These are phyloP conservation scores for Phaetusa simplex DNA, from an alignment of 2,113 vertebrate genomes.

Conservation along the genomic window DNA sequence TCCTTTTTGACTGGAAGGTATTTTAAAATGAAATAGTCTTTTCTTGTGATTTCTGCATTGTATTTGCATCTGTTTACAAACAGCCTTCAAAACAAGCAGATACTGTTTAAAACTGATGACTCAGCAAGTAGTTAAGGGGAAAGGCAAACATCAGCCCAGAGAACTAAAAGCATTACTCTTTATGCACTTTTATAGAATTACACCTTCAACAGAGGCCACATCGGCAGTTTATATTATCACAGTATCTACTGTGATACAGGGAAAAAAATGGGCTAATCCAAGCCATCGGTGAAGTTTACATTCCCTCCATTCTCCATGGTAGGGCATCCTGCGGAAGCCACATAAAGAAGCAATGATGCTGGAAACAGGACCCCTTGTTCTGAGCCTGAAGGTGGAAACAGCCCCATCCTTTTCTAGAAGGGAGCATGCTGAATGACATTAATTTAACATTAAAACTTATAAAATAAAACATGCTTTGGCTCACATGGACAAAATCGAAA, in stretches of 20 bases:
- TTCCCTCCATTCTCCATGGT: not conserved
- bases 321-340: not conserved
- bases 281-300: not conserved
- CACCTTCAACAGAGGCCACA: not conserved
- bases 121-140: not conserved
- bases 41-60: not conserved
- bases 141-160: not conserved
- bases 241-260: not conserved
- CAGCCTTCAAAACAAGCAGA: not conserved
- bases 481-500: not conserved
- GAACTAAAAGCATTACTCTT: not conserved
- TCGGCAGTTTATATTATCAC: not conserved
- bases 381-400: not conserved
- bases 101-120: not conserved
- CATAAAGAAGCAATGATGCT: not conserved
- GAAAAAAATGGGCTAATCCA: not conserved
- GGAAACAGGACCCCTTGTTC: not conserved
- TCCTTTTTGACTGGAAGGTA: not conserved
- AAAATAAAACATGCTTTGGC: not conserved
- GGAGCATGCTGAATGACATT: not conserved
- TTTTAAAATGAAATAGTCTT: not conserved
- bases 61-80: not conserved
- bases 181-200: not conserved
- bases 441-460: not conserved
- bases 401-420: not conserved